A percentile compares a stretch with the other conserved stretches of the same genome.
phyloP scores from a whole-genome alignment of 2,888 invertebrate species.

The Pristionchus arcanus region DNA sequence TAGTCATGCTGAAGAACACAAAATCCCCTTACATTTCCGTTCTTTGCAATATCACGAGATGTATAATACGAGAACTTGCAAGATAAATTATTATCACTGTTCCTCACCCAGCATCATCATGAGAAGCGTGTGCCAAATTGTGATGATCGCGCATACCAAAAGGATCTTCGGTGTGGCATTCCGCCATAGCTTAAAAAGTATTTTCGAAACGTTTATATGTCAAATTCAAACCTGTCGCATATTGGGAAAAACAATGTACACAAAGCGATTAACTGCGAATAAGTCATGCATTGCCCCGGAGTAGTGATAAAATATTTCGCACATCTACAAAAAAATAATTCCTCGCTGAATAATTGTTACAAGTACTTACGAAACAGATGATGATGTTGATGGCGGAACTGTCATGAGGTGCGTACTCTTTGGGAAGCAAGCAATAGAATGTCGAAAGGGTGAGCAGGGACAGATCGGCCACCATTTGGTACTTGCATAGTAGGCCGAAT shows the following conservation, averaged over 20 bases:
- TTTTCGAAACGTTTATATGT: background rate
- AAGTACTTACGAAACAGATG: background rate
- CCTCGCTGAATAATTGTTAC: background rate
- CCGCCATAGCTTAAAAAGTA: background rate
- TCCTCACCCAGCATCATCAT: background rate
- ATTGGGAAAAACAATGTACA: background rate
- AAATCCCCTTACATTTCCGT: too few relatives aligned
- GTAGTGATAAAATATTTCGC: background rate
- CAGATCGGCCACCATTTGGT: background rate
- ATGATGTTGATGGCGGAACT: background rate
- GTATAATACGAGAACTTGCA: too few relatives aligned
- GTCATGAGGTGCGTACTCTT: background rate
- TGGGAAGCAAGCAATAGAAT: background rate
- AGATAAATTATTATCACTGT: too few relatives aligned
- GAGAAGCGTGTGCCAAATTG: background rate
- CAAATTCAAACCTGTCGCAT: background rate
- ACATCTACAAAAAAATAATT: background rate
- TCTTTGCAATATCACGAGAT: too few relatives aligned
- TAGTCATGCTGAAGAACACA: too few relatives aligned
- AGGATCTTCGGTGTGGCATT: background rate
- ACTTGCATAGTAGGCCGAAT: background rate
- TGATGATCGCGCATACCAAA: background rate
- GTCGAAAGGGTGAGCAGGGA: background rate
- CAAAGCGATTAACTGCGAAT: background rate
- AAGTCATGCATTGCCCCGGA: background rate